A percentile compares a stretch with the other conserved stretches of the same genome.
phyloP scores from a whole-genome alignment of 1,140 invertebrate species.

The Drosophila sucinea region DNA sequence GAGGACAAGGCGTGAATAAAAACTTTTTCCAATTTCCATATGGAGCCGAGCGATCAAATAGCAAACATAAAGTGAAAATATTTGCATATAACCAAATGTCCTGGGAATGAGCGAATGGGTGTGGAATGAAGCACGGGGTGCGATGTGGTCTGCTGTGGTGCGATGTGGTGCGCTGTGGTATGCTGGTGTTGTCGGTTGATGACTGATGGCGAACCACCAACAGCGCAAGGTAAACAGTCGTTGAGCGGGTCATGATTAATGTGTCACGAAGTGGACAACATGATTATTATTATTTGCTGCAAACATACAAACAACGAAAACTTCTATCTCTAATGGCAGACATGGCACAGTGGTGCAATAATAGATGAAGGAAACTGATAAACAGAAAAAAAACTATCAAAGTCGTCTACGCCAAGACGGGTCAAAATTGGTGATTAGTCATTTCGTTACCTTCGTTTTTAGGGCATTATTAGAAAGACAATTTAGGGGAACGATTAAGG shows the following conservation, averaged over 20 bases:
- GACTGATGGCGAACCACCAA: slow-evolving; percentile 23
- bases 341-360: slow-evolving; percentile 54
- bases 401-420: not conserved
- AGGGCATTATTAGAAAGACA: no score
- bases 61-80: slow-evolving; percentile 63
- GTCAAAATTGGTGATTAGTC: no score
- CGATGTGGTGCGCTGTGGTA: not conserved
- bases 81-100: slow-evolving; percentile 71
- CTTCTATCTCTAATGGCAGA: slow-evolving; percentile 22
- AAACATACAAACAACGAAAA: slow-evolving; percentile 27
- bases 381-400: not conserved
- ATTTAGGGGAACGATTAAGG: no score
- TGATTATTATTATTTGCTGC: slow-evolving; percentile 44
- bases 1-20: slow-evolving; percentile 64
- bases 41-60: slow-evolving; percentile 56
- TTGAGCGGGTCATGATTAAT: slow-evolving; percentile 80
- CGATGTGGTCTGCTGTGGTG: not conserved
- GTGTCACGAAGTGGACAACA: slow-evolving; percentile 70
- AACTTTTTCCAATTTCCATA: slow-evolving; percentile 74
- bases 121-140: not conserved
- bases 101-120: slow-evolving; percentile 36
- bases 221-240: slow-evolving; percentile 68
- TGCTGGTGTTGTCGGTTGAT: slow-evolving; percentile 8
- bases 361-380: not conserved
- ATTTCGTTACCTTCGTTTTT: no score